Evolutionary conservation across 2,113 vertebrate genomes (phyloP), one percentile per base, ranked within the genome.

Genomic region (Egretta garzetta): DNA sequence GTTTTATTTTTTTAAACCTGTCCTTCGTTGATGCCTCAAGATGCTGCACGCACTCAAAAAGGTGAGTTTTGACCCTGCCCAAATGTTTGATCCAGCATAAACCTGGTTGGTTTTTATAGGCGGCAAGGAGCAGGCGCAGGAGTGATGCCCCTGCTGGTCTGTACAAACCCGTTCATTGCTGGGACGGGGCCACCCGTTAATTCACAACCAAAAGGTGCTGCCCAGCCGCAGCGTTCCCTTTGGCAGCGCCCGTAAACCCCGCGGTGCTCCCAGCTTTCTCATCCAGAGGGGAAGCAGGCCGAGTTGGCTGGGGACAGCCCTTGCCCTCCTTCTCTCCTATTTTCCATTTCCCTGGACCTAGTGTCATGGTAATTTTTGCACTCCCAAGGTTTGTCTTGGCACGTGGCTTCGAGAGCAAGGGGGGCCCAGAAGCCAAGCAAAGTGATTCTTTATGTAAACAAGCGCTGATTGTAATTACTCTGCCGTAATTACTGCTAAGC

Each of bases 401-500:
- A 2, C 35, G 33, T 59, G 91, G 89, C 91, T 91, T 2, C 1
- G 37, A 14, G 60, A 30, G 66, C 74, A 3, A 47, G 77, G 77
- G 63, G 45, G 83, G 43, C 35, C 35, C 86, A 67, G 88, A 11
- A 88, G 83, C 71, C 5, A 0, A 88, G 59, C 15, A 15, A 16
- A 58, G 86, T 2, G 47, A 52, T 63, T 52, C 95, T 63, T 84
- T 67, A 1, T 85, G 91, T 81, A 84, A 91, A 93, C n/a, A 14
- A 45, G 76, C 5, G 3, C 86, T 87, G 95, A 68, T 91, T 56
- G 52, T 93, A 97, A 97, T 96, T 91, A 75, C 4, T 0, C 79
- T 4, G 74, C 90, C 82, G 22, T 96, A 96, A 97, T 97, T 92
- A 35, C 93, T 30, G 77, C 90, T 83, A 2, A 94, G 90, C 90